phyloP scores from a whole-genome alignment of 2,888 invertebrate genomes.

The Athalia cordata region DNA sequence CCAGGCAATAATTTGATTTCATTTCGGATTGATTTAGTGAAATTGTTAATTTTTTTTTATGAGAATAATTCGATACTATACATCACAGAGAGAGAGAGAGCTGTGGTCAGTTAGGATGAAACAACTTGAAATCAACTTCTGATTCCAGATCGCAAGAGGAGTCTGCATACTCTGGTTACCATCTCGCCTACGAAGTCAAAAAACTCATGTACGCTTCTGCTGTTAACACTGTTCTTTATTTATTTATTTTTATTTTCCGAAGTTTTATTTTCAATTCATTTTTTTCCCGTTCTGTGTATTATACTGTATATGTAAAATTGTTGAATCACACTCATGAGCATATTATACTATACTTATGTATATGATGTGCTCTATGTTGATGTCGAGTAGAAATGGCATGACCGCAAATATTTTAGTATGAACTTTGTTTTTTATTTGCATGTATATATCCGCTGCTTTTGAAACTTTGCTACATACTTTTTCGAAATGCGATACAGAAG shows the following conservation, averaged over 20 bases:
- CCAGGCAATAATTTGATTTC: too few relatives aligned
- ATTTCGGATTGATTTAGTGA: too few relatives aligned
- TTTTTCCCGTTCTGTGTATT: constrained; percentile 22
- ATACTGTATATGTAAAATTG: not conserved
- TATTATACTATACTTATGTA: constrained; percentile 1
- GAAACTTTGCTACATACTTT: constrained; percentile 22
- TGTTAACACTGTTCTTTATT: constrained; percentile 72
- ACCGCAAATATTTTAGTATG: constrained; percentile 1
- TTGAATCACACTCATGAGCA: constrained; percentile 15
- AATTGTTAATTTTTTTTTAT: too few relatives aligned
- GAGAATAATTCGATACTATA: not conserved
- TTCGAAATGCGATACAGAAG: not conserved
- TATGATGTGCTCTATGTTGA: not conserved
- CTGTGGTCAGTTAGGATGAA: constrained; percentile 47
- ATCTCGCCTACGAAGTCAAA: constrained; percentile 99
- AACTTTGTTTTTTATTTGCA: not conserved
- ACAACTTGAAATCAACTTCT: constrained; percentile 73
- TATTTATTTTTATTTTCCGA: constrained; percentile 24
- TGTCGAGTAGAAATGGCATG: constrained; percentile 7
- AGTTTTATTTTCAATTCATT: constrained; percentile 27
- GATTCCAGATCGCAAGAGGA: constrained; percentile 92
- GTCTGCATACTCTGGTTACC: constrained; percentile 97
- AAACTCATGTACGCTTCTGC: constrained; percentile 96
- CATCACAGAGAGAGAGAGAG: constrained; percentile 36
- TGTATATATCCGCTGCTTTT: constrained; percentile 1